Base-by-base conservation (phyloP, 2,797 vertebrate species). In the Centroberyx gerrardi region DNA sequence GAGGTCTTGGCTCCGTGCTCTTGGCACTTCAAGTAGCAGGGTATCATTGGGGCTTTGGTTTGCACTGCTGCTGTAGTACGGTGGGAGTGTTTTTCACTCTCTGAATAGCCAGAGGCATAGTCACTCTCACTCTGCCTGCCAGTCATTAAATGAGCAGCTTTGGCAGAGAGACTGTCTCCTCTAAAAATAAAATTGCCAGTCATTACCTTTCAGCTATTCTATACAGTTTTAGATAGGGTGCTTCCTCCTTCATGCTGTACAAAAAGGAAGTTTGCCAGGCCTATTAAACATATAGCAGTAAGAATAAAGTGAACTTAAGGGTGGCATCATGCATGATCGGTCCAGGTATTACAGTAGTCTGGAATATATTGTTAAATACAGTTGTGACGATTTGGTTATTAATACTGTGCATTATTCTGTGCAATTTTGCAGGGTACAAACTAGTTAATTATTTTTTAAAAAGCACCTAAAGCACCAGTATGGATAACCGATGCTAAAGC, bases 101-200 rank as follows among this genome's bases (percentile, higher is more conserved):
- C 28, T 83, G 79, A 76, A 78, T 72, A 71, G 82, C 84, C 78
- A 63, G 74, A 77, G 83, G 80, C 81, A 83, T 31, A 73, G 72
- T 86, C 76, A 52, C 76, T 85, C 79, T 74, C 79, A 77, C 70
- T 76, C 76, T 84, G 63, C 64, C 83, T 76, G 70, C 63, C 62
- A 77, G 80, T 77, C 68, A 87, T 77, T 66, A 81, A 85, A 83
- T 65, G 58, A 76, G 74, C 56, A 64, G 65, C 51, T 81, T 78
- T 78, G 71, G 54, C 80, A 74, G 61, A 29, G n/a, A 79, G 59
- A 72, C 54, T 59, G 55, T 68, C 46, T 49, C 22, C 68, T 61
- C 71, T 33, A 29, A 78, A 87, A 76, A 82, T 67, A 72, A 74
- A 89, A 81, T 62, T 48, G 51, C 33, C 64, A 68, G 56, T 74